Conservation (phyloP, 37 sponge, comb jelly and placozoan species). For the Agelas oroides region DNA sequence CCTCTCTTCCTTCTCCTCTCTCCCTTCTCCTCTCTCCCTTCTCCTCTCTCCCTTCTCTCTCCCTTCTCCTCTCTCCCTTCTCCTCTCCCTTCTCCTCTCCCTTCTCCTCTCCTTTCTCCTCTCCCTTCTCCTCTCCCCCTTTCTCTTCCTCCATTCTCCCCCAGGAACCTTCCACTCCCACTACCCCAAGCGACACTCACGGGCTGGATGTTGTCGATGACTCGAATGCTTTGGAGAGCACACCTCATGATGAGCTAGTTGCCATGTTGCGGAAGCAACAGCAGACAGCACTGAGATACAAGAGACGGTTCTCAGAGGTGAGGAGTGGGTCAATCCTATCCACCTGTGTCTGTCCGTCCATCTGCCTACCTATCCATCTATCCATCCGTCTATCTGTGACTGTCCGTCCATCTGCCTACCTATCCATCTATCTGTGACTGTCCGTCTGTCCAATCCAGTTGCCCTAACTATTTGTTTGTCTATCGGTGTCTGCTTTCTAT, state of each 20-base stretch:
- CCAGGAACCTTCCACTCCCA: too few relatives aligned
- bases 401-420: too few relatives aligned
- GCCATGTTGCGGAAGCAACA: constrained; percentile 54
- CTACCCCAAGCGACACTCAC: too few relatives aligned
- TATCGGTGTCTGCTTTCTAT: too few relatives aligned
- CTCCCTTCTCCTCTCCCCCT: background rate
- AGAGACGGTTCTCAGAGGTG: constrained; percentile 65
- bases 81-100: background rate
- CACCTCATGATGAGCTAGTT: constrained; percentile 57
- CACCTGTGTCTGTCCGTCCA: background rate
- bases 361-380: too few relatives aligned
- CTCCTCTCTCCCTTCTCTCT: background rate
- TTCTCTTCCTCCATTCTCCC: background rate
- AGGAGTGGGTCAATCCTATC: background rate
- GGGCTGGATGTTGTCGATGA: background rate
- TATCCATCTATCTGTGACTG: too few relatives aligned
- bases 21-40: background rate
- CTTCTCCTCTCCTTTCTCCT: background rate
- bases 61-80: background rate
- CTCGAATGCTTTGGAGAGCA: constrained; percentile 31
- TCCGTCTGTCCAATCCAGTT: too few relatives aligned
- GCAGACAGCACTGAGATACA: constrained; percentile 50
- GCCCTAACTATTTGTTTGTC: too few relatives aligned
- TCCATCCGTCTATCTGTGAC: too few relatives aligned
- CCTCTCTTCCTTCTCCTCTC: background rate